Conservation (phyloP, 2,888 invertebrate genomes). For the Quadriops clusia region DNA sequence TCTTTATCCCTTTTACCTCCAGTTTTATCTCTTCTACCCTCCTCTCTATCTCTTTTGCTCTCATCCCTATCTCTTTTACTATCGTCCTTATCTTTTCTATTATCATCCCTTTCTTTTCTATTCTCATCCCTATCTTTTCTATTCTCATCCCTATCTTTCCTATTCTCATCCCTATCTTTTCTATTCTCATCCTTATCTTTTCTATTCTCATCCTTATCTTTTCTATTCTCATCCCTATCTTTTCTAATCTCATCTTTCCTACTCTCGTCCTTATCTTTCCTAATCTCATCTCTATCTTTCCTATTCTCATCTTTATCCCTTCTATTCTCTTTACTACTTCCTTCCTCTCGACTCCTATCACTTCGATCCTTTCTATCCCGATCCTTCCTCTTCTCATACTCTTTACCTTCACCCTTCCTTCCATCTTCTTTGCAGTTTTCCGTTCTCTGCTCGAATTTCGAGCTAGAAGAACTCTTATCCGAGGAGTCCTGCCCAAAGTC, state of each 20-base stretch:
- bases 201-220: constrained; percentile 14
- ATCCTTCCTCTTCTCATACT: constrained; percentile 30
- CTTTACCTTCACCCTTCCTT: constrained; percentile 12
- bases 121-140: constrained; percentile 35
- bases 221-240: constrained; percentile 14
- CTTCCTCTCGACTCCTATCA: constrained; percentile 22
- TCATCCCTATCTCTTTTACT: constrained; percentile 13
- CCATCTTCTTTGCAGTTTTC: constrained; percentile 16
- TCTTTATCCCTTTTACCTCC: constrained; percentile 12
- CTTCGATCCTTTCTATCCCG: constrained; percentile 20
- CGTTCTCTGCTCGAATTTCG: constrained; percentile 13
- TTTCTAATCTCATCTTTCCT: constrained; percentile 20
- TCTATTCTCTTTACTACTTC: constrained; percentile 14
- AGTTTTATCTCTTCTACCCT: too few relatives aligned
- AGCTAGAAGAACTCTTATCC: constrained; percentile 3
- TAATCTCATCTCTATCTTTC: too few relatives aligned
- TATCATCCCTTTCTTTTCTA: constrained; percentile 22
- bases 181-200: constrained; percentile 15
- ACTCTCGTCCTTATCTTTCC: constrained; percentile 13
- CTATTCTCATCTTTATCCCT: too few relatives aligned
- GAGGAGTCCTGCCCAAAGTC: constrained; percentile 10
- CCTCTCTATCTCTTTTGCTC: constrained; percentile 14
- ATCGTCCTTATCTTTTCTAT: constrained; percentile 22
- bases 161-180: constrained; percentile 13
- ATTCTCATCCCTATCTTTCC: constrained; percentile 13